These are phyloP conservation scores for Nemoura dubitans DNA, from an alignment of 2,888 invertebrate species.

Conservation along the genomic window DNA sequence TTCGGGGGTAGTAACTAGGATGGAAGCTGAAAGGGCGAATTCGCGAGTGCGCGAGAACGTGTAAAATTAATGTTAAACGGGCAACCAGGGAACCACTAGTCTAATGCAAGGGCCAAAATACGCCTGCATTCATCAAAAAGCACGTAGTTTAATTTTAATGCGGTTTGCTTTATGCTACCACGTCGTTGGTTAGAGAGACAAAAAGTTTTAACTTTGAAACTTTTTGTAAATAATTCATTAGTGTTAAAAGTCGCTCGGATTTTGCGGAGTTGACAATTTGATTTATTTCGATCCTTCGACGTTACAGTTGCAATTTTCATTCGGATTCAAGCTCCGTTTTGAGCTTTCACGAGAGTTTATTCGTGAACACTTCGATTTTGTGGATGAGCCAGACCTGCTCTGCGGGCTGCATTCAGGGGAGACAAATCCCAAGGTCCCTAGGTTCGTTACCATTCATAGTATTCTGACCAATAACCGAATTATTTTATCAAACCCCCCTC, in stretches of 20 bases:
- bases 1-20: constrained; percentile 5
- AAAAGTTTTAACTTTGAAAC: background rate
- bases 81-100: constrained; percentile 35
- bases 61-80: constrained; percentile 36
- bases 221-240: background rate
- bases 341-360: too few relatives aligned
- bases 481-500: background rate
- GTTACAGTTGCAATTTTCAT: too few relatives aligned
- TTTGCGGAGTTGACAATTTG: background rate
- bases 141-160: background rate
- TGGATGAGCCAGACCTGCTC: background rate
- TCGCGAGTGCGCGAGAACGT: constrained; percentile 18
- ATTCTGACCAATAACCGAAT: constrained; percentile 5
- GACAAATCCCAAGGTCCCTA: background rate
- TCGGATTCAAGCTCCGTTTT: too few relatives aligned
- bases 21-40: constrained; percentile 20
- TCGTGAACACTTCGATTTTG: background rate
- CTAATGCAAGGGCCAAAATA: constrained; percentile 13
- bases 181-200: background rate
- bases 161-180: background rate
- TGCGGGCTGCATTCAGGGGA: background rate
- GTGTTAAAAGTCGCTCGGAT: background rate
- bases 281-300: background rate
- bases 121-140: constrained; percentile 14
- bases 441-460: background rate